Base-by-base conservation (phyloP, 2,113 vertebrate genomes). In the Columba livia region DNA sequence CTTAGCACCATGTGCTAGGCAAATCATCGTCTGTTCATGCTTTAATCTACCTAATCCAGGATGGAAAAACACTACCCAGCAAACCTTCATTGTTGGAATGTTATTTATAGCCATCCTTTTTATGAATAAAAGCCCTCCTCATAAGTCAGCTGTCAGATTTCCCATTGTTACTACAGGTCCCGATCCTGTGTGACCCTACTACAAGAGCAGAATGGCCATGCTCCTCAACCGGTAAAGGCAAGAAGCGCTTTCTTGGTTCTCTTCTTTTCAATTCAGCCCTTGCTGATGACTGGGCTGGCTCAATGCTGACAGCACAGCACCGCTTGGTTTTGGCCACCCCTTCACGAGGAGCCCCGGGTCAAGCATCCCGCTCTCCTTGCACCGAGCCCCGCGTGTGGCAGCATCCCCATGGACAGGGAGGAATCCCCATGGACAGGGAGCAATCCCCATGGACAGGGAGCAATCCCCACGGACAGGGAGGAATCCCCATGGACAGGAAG, bases 61-160 rank as follows among this genome's bases (percentile, higher is more conserved):
- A 12, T 70, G 91, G 91, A 65, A 92, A 94, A 96, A 53, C 54
- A 36, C 93, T 79, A 61, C 48, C 84, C 73, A 34, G 66, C 84
- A 51, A 57, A 9, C 42, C 72, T 18, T 40, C 88, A 6, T 56
- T 51, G 93, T 58, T 18, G 82, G 65, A 12, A 10, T 10, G 88
- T 66, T 80, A 78, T 97, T 96, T 91, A 58, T 66, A 93, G 75
- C 38, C 53, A 19, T 3, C 16, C 23, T 58, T 90, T 91, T 86
- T 87, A 13, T 83, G 83, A 84, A 67, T 74, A 87, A 64, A 88
- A 62, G 81, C 18, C 78, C 67, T 50, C 54, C 79, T 88, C 50
- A 9, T 4, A 80, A 72, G 40, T 38, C 79, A 54, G 93, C 87
- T 71, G 50, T 15, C 26, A 34, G 31, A 47, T 79, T 89, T 79